A percentile compares a stretch with the other conserved stretches of the same genome.
These are phyloP conservation scores for Dendrophyllia cribrosa DNA, from an alignment of 64 coral and sea anemone species.

Conservation along the genomic window DNA sequence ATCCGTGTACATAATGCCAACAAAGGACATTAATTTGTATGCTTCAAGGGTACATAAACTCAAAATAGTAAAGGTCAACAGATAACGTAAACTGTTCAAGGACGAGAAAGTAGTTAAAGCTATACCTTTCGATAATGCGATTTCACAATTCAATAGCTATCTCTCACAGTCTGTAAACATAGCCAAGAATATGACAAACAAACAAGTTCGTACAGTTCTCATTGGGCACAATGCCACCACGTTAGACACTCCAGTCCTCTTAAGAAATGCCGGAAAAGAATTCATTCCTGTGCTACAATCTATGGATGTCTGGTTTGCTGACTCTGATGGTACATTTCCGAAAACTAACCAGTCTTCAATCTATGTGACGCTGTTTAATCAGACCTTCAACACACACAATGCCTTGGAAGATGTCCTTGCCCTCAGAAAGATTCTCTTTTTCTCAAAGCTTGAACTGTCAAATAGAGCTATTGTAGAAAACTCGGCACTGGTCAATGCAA, in stretches of 20 bases:
- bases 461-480: slow-evolving; percentile 24
- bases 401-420: slow-evolving; percentile 58
- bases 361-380: slow-evolving; percentile 14
- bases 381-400: slow-evolving; percentile 62
- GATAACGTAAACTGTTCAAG: neutral
- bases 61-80: neutral
- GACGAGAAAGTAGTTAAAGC: neutral
- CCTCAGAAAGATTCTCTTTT: slow-evolving; percentile 65
- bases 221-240: neutral
- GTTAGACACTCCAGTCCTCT: slow-evolving; percentile 12
- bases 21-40: too few relatives aligned
- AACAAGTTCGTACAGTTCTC: neutral
- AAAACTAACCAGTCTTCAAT: neutral
- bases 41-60: neutral
- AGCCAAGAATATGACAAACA: neutral
- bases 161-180: neutral
- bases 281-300: neutral
- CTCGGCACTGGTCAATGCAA: neutral
- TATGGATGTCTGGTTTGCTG: slow-evolving; percentile 26
- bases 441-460: neutral
- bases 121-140: neutral
- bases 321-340: slow-evolving; percentile 5
- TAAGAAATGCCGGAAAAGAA: slow-evolving; percentile 17
- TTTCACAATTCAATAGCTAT: neutral
- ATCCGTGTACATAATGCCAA: neutral